Conservation (phyloP, 37 sponge, comb jelly and placozoan genomes). For the Aplysina aerophoba region DNA sequence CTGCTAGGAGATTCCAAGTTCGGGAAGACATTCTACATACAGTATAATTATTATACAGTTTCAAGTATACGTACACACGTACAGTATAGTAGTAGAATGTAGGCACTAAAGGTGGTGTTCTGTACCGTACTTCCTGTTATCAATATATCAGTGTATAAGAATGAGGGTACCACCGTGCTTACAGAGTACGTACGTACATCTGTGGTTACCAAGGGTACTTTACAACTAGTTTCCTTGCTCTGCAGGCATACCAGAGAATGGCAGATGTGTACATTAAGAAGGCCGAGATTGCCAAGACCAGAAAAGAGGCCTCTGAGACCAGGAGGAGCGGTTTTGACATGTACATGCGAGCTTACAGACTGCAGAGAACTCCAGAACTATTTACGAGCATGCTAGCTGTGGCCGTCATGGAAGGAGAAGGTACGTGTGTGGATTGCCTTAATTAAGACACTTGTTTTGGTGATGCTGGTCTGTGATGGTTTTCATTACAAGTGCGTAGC, state of each 20-base stretch:
- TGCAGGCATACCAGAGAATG: not conserved
- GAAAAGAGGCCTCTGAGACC: not conserved
- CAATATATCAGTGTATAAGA: not conserved
- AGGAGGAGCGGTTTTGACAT: not conserved
- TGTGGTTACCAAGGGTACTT: too few relatives aligned
- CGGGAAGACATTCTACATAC: too few relatives aligned
- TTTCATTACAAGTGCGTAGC: too few relatives aligned
- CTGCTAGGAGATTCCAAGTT: too few relatives aligned
- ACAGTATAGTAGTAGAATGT: too few relatives aligned
- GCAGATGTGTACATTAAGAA: conserved; percentile 9
- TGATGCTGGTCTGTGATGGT: too few relatives aligned
- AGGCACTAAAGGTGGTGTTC: too few relatives aligned
- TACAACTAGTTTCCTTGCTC: not conserved
- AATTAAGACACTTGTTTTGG: too few relatives aligned
- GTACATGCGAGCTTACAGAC: not conserved
- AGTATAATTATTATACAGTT: too few relatives aligned
- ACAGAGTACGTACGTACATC: not conserved
- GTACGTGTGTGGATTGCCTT: too few relatives aligned
- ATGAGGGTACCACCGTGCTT: not conserved
- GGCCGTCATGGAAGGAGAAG: conserved; percentile 2
- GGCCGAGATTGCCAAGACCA: not conserved
- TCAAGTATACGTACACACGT: too few relatives aligned
- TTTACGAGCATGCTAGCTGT: not conserved
- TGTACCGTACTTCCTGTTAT: too few relatives aligned
- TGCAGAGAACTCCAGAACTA: not conserved